Conservation (phyloP, 2,113 vertebrate species). For the Archocentrus centrarchus region DNA sequence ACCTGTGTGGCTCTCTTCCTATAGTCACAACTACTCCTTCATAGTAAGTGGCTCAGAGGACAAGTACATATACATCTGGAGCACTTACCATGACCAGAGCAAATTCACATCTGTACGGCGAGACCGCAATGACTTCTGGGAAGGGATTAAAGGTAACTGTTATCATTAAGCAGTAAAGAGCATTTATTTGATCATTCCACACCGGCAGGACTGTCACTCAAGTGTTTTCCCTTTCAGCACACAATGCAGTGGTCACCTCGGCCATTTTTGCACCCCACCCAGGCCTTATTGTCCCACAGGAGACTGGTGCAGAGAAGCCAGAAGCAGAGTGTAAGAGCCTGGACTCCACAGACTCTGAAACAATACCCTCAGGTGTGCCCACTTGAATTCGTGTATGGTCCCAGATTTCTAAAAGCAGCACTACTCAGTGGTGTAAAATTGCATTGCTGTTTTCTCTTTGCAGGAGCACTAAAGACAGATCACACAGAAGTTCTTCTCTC, state of each 20-base stretch:
- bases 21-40: slow-evolving; percentile 96
- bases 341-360: slow-evolving; percentile 84
- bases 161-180: not conserved
- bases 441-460: not conserved
- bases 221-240: slow-evolving; percentile 80
- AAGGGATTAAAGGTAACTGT: slow-evolving; percentile 96
- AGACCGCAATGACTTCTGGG: slow-evolving; percentile 99
- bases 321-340: slow-evolving; percentile 86
- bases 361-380: slow-evolving; percentile 88
- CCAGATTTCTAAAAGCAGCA: not conserved
- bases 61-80: slow-evolving; percentile 98
- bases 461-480: slow-evolving; percentile 93
- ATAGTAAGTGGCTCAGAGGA: slow-evolving; percentile 98
- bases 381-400: not conserved
- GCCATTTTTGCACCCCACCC: slow-evolving; percentile 97
- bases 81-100: slow-evolving; percentile 98
- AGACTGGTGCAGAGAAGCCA: slow-evolving; percentile 86
- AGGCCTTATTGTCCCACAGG: slow-evolving; percentile 89
- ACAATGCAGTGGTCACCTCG: slow-evolving; percentile 98
- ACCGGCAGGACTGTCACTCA: not conserved
- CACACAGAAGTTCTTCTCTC: slow-evolving; percentile 96
- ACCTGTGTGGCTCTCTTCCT: slow-evolving; percentile 24
- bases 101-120: slow-evolving; percentile 97
- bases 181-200: not conserved
- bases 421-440: not conserved